Evolutionary conservation across 2,888 invertebrate genomes (phyloP), one percentile per base, ranked within the genome.

Genomic region (Hirudinaria manillensis): DNA sequence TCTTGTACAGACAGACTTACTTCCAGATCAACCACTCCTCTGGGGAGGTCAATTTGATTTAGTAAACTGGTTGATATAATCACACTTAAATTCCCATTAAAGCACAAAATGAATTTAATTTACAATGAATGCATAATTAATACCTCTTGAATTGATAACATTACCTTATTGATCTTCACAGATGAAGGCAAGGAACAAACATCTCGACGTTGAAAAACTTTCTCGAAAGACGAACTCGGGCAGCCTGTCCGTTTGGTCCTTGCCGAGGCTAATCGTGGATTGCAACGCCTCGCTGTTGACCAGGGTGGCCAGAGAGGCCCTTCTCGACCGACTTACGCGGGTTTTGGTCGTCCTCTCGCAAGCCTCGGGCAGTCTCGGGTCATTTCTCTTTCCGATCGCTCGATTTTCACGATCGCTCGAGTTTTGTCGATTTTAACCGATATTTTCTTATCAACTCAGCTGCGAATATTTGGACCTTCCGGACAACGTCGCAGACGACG

Each of bases 181-280:
- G 61, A 61, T 61, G 61, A 61, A 61, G 24, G 29, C 29, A 29
- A 61, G 29, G 61, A 61, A 61, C 61, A 61, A 61, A 61, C n/a
- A 27, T 29, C 24, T 61, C 6, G 29, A 61, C 61, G 24, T 6
- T 7, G 61, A 61, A n/a, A 61, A 61, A 61, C 24, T 61, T 29
- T 27, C 29, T 0, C 24, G n/a, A 19, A 61, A 27, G 29, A 61
- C 29, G 7, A 3, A 61, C 61, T 29, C 29, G 13, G 61, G 29
- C 6, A 24, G 24, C 19, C 61, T 27, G 61, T 21, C 19, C 21
- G n/a, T n/a, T 27, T 61, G 61, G 61, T 29, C 29, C 10, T n/a
- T 61, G 10, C 61, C 61, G 21, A 2, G 29, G 61, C n/a, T 29
- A n/a, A 61, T 61, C 29, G 24, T 29, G 61, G 29, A 61, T n/a